Base-by-base conservation (phyloP, 1,140 invertebrate genomes). In the Plutomurus gul region DNA sequence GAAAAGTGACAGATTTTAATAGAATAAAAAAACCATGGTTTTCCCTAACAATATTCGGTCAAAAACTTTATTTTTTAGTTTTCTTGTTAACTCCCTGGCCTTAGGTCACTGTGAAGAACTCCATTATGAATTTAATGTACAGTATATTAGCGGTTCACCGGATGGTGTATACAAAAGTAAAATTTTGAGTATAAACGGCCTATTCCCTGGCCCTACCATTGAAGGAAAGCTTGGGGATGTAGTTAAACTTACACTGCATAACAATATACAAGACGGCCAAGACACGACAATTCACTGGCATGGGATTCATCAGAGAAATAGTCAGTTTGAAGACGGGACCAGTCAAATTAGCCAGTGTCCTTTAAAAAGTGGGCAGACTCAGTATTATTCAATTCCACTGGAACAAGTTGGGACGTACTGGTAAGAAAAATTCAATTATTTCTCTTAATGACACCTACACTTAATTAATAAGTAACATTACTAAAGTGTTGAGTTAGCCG, bases 261-360 rank as follows among this genome's bases (percentile, higher is more conserved):
- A 82, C 25, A 46, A 47, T 11, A 79, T 82, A 18, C 77, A 82
- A 40, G 56, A 65, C 36, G 74, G 77, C 0, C 77, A 79, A 36
- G 36, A 65, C 18, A 60, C 73, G 6, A 60, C 56, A 8, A 30
- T 82, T 4, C 81, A 82, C 25, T 82, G 77, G 77, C 81, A 82
- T 37, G 81, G 81, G 11, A 46, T 82, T 20, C 37, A 76, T 40
- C 77, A 79, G n/a, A 51, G 18, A 27, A 73, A 60, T 13, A 51
- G 72, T 4, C 72, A 65, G 0, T 79, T 76, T 72, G 56, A 82
- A 30, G 81, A 82, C 25, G 81, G 81, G 7, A 33, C 81, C 3
- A 46, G 30, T 25, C 46, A 70, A 46, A 49, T 82, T 6, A 74
- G 73, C 16, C 81, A 82, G 25, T 82, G 81, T 51, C 81, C 81